These are phyloP conservation scores for Tetheella fluctuosa DNA, from an alignment of 2,888 invertebrate species.

Conservation along the genomic window DNA sequence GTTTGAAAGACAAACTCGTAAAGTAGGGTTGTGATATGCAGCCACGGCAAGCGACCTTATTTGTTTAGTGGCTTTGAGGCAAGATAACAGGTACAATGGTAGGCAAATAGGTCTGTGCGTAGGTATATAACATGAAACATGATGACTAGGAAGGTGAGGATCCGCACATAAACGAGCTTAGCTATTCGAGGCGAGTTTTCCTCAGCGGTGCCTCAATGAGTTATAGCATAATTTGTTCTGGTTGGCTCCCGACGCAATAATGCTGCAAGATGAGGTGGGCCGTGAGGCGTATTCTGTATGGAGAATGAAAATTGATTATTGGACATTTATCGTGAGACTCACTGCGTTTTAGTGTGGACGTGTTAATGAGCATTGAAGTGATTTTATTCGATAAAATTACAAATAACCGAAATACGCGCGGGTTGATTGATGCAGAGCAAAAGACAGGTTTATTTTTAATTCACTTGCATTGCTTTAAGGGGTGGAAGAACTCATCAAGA, in stretches of 20 bases:
- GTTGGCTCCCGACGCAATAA: constrained; percentile 49
- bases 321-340: constrained; percentile 44
- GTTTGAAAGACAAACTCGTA: constrained; percentile 8
- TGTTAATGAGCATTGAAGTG: neutral
- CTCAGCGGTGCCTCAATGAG: constrained; percentile 50
- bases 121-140: neutral
- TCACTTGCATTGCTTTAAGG: too few species aligned
- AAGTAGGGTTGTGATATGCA: neutral
- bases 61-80: neutral
- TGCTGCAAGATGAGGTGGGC: constrained; percentile 53
- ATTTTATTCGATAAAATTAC: neutral
- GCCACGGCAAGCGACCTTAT: neutral
- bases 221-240: constrained; percentile 65
- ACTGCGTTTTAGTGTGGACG: neutral
- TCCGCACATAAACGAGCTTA: constrained; percentile 4
- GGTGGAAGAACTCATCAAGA: too few species aligned
- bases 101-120: neutral
- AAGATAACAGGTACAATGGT: neutral
- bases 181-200: constrained; percentile 32
- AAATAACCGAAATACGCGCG: neutral
- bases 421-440: too few species aligned
- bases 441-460: too few species aligned
- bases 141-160: constrained; percentile 5
- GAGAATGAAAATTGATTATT: constrained; percentile 52
- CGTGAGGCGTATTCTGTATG: constrained; percentile 50